phyloP scores from a whole-genome alignment of 2,113 vertebrate genomes.

The Bubo scandiacus region DNA sequence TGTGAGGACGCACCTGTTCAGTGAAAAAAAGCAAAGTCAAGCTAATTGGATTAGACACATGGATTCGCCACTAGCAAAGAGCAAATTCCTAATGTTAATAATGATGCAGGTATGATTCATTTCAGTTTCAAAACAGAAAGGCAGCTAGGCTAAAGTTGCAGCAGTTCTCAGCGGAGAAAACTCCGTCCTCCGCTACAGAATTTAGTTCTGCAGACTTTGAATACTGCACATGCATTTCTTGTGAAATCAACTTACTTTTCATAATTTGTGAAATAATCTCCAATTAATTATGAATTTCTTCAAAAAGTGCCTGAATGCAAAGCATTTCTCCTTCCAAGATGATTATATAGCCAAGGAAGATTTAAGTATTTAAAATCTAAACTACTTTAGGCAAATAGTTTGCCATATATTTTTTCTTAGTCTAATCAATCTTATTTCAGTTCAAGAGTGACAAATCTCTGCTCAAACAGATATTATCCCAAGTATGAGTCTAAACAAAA shows the following conservation, averaged over 20 bases:
- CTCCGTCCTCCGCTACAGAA: background rate
- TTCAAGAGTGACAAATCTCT: background rate
- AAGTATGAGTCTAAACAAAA: background rate
- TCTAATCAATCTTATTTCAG: background rate
- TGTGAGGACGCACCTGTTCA: slow-evolving; percentile 80
- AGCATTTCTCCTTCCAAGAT: background rate
- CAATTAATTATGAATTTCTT: background rate
- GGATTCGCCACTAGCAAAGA: background rate
- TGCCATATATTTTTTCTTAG: background rate
- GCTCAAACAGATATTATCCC: background rate
- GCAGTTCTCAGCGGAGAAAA: background rate
- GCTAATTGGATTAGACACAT: background rate
- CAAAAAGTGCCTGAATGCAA: background rate
- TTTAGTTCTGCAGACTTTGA: background rate
- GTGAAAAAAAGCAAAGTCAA: background rate
- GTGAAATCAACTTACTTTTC: background rate
- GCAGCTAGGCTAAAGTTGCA: background rate
- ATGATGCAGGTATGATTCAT: background rate
- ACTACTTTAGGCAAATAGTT: background rate
- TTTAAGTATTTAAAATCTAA: background rate
- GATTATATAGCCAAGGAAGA: background rate
- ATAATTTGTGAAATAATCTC: background rate
- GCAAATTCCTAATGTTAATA: background rate
- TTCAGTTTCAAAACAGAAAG: background rate
- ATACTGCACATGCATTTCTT: background rate